Percentiles rank a stretch among this genome's conserved stretches.
Evolutionary conservation across 2,888 invertebrate genomes (phyloP).

Genomic region (Aphidius colemani): DNA sequence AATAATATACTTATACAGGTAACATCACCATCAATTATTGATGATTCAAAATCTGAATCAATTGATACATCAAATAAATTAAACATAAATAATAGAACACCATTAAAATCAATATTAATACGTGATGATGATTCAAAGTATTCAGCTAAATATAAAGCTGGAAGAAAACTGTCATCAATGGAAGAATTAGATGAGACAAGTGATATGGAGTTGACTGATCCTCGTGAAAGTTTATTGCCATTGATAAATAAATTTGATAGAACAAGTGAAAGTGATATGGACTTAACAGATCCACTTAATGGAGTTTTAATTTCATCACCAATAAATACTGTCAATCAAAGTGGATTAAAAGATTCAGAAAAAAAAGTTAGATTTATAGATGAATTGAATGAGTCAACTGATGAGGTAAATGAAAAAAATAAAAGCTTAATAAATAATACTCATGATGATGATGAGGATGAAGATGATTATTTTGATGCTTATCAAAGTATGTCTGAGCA

Average conservation of each 20-base stretch:
- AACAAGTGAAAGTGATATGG: slow-evolving; percentile 20
- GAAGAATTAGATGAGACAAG: slow-evolving; percentile 34
- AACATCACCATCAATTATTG: background rate
- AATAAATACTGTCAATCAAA: background rate
- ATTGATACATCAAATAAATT: slow-evolving; percentile 25
- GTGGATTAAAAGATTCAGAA: slow-evolving; percentile 29
- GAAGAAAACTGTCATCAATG: slow-evolving; percentile 32
- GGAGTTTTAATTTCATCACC: background rate
- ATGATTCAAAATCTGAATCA: slow-evolving; percentile 17
- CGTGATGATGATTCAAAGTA: slow-evolving; percentile 16
- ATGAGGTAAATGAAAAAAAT: background rate
- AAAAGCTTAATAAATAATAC: slow-evolving; percentile 31
- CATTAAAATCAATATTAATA: slow-evolving; percentile 33
- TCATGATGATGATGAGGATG: too few relatives aligned
- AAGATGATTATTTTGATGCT: slow-evolving; percentile 41
- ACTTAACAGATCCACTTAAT: background rate
- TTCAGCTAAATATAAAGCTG: slow-evolving; percentile 11
- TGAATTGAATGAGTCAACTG: slow-evolving; percentile 32
- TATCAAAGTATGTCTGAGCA: slow-evolving; percentile 35
- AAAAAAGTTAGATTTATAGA: slow-evolving; percentile 49
- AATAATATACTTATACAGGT: background rate
- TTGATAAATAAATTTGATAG: slow-evolving; percentile 32
- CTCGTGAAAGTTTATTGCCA: slow-evolving; percentile 26
- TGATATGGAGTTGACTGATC: slow-evolving; percentile 27
- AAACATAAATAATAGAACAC: slow-evolving; percentile 31